These are phyloP conservation scores for Clarias magur DNA, from an alignment of 2,113 vertebrate species.

Conservation along the genomic window DNA sequence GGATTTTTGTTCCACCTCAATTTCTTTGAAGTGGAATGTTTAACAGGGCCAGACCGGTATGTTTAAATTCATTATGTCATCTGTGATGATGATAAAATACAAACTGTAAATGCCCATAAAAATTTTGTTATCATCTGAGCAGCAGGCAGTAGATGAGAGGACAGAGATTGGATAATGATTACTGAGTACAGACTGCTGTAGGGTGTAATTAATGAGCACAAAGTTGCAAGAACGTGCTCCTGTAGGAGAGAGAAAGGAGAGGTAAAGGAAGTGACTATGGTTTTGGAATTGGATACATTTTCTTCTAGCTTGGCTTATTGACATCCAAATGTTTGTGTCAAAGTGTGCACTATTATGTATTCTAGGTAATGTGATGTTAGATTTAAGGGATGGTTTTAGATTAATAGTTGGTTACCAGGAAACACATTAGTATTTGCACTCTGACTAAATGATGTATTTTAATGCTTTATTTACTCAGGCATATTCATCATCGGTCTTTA, in stretches of 20 bases:
- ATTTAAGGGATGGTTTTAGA: neutral
- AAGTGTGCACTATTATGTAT: neutral
- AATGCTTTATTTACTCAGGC: conserved; percentile 6
- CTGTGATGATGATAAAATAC: neutral
- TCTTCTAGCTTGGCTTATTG: neutral
- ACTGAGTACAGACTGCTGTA: conserved; percentile 17
- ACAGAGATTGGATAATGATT: neutral
- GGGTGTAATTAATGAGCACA: conserved; percentile 65
- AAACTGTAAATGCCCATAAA: neutral
- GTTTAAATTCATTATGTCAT: neutral
- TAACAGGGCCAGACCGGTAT: neutral
- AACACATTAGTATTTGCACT: neutral
- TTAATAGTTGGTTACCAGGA: neutral
- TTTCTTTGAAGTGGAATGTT: neutral
- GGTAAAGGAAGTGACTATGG: neutral
- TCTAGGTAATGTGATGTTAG: neutral
- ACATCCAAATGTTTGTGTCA: neutral
- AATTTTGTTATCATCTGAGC: neutral
- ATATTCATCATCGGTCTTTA: neutral
- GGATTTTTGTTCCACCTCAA: neutral
- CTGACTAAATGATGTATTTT: conserved; percentile 11
- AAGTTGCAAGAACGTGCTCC: conserved; percentile 52
- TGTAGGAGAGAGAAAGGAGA: conserved; percentile 30
- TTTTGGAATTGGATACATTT: neutral
- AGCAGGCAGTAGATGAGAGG: conserved; percentile 21